Evolutionary conservation across 2,888 invertebrate genomes (phyloP).

Genomic region (Drosophila borealis): DNA sequence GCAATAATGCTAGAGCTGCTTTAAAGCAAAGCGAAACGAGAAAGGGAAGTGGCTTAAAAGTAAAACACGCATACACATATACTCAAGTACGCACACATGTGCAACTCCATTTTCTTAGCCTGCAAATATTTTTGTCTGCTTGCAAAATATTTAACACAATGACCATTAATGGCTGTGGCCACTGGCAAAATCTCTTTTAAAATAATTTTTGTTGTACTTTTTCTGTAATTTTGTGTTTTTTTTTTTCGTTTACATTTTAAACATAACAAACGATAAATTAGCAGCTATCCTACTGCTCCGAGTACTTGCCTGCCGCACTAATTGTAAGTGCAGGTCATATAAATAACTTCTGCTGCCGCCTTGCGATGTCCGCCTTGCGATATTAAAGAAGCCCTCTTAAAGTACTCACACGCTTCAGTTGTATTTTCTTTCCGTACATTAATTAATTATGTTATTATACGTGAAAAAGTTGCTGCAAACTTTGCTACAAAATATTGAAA

Average conservation of each 20-base stretch:
- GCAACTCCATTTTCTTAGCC: constrained; percentile 58
- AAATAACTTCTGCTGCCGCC: constrained; percentile 57
- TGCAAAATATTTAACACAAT: constrained; percentile 73
- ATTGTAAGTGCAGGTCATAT: constrained; percentile 65
- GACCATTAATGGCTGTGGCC: constrained; percentile 67
- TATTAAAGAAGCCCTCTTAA: constrained; percentile 47
- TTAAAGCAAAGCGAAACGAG: constrained; percentile 57
- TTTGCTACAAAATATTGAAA: constrained; percentile 70
- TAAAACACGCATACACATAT: constrained; percentile 42
- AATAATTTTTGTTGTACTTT: constrained; percentile 27
- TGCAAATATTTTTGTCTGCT: constrained; percentile 75
- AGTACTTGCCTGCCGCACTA: constrained; percentile 69
- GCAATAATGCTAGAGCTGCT: constrained; percentile 71
- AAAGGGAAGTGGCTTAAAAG: constrained; percentile 68
- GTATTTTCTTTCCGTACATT: constrained; percentile 36
- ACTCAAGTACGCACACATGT: constrained; percentile 22
- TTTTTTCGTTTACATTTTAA: constrained; percentile 61
- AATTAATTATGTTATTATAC: constrained; percentile 73
- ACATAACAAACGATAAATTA: constrained; percentile 77
- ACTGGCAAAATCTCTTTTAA: constrained; percentile 50
- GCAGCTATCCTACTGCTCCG: constrained; percentile 52
- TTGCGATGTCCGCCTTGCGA: constrained; percentile 14
- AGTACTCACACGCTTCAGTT: constrained; percentile 15
- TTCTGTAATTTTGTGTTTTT: constrained; percentile 20
- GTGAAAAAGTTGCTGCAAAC: constrained; percentile 55